Evolutionary conservation across 2,888 invertebrate genomes (phyloP).

Genomic region (Conops quadrifasciatus): DNA sequence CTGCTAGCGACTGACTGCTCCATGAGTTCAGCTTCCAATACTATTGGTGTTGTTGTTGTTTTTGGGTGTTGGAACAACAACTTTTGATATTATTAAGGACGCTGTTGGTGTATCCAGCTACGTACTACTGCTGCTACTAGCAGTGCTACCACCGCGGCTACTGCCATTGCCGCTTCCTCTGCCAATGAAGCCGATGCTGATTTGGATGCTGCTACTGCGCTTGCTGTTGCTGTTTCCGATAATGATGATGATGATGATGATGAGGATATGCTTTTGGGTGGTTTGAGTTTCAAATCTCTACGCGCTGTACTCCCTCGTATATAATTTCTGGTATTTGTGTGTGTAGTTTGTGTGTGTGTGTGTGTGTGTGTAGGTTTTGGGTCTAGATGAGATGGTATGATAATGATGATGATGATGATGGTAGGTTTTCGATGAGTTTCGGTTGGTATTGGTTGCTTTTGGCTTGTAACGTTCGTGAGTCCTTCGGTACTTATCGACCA

Average conservation of each 20-base stretch:
- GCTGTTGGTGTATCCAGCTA: slow-evolving; percentile 16
- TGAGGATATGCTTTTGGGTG: slow-evolving; percentile 2
- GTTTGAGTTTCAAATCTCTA: slow-evolving; percentile 8
- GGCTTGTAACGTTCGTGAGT: slow-evolving; percentile 10
- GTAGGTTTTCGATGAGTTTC: not conserved
- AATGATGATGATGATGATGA: slow-evolving; percentile 42
- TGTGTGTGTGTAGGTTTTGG: slow-evolving; percentile 4
- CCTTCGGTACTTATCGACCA: slow-evolving; percentile 56
- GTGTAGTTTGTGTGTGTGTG: slow-evolving; percentile 17
- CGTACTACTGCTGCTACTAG: slow-evolving; percentile 14
- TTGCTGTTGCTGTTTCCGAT: slow-evolving; percentile 33
- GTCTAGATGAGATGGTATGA: no score
- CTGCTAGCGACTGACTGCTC: no score
- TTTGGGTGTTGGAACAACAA: no score
- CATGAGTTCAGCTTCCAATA: no score
- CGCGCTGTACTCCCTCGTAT: not conserved
- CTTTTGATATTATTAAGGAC: no score
- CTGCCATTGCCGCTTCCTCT: not conserved
- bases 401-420: not conserved
- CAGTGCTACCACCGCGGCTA: slow-evolving; percentile 45
- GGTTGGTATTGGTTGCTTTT: slow-evolving; percentile 23
- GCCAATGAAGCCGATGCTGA: no score
- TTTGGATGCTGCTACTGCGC: slow-evolving; percentile 14
- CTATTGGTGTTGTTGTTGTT: no score
- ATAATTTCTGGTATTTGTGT: not conserved